Percentiles rank a stretch among this genome's conserved stretches.
Conservation (phyloP, 2,113 vertebrate species). For the Calidris pygmaea region DNA sequence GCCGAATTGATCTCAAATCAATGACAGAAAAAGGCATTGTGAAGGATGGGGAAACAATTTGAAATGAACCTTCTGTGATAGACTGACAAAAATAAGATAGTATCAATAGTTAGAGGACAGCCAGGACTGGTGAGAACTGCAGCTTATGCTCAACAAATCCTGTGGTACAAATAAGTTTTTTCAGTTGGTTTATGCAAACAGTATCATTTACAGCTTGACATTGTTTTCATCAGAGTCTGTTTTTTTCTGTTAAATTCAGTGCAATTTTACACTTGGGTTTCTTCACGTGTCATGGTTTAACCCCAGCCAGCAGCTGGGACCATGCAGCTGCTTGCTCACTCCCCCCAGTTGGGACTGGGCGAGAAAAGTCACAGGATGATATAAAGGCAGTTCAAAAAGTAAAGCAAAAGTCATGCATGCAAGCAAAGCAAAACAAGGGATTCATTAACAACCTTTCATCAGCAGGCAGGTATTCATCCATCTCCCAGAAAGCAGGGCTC, state of each 20-base stretch:
- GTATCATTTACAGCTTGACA: neutral
- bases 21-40: neutral
- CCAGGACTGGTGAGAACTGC: neutral
- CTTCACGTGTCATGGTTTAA: neutral
- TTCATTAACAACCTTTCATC: neutral
- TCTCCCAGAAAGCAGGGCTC: neutral
- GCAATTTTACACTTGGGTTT: neutral
- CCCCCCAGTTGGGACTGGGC: neutral
- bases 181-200: neutral
- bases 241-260: neutral
- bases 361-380: neutral
- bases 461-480: neutral
- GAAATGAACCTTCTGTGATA: neutral
- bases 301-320: neutral
- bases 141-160: neutral
- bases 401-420: neutral
- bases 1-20: conserved; percentile 22
- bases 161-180: neutral
- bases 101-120: neutral
- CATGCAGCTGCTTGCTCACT: neutral
- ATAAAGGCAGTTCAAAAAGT: neutral
- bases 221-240: neutral
- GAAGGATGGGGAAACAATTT: conserved; percentile 9
- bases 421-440: neutral
- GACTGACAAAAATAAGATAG: neutral